phyloP scores from a whole-genome alignment of 2,113 vertebrate species.

The Saccopteryx leptura region DNA sequence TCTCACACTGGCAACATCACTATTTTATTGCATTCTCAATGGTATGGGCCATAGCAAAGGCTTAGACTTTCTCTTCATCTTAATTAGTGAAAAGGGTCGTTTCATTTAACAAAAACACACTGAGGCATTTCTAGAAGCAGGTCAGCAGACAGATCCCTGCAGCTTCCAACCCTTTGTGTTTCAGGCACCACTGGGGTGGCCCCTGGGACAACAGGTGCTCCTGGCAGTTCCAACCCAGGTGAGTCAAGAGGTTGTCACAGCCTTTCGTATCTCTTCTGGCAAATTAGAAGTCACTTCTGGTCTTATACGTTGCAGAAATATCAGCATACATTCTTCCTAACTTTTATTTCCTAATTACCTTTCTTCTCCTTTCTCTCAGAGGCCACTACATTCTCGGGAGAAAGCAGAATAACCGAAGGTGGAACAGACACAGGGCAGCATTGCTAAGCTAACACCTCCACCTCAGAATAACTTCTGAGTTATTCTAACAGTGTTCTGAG shows the following conservation, averaged over 20 bases:
- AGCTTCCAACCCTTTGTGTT: background rate
- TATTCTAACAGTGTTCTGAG: background rate
- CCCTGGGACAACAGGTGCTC: background rate
- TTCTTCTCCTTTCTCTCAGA: background rate
- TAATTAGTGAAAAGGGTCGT: background rate
- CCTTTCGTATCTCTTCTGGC: background rate
- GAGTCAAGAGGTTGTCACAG: background rate
- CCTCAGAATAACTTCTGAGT: too few species aligned
- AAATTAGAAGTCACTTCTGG: too few species aligned
- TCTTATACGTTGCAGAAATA: background rate
- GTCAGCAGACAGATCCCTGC: background rate
- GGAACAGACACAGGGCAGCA: background rate
- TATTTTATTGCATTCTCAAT: too few species aligned
- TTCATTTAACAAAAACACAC: background rate
- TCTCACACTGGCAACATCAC: too few species aligned
- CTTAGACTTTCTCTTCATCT: background rate
- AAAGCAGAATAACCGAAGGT: background rate
- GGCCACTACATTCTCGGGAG: background rate
- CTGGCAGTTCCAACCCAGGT: background rate
- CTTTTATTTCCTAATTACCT: background rate
- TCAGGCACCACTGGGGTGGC: background rate
- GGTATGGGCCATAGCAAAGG: background rate
- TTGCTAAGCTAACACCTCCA: background rate
- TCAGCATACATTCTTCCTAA: background rate
- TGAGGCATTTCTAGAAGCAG: background rate